phyloP scores from a whole-genome alignment of 1,140 invertebrate genomes.

The Drosophila lini region DNA sequence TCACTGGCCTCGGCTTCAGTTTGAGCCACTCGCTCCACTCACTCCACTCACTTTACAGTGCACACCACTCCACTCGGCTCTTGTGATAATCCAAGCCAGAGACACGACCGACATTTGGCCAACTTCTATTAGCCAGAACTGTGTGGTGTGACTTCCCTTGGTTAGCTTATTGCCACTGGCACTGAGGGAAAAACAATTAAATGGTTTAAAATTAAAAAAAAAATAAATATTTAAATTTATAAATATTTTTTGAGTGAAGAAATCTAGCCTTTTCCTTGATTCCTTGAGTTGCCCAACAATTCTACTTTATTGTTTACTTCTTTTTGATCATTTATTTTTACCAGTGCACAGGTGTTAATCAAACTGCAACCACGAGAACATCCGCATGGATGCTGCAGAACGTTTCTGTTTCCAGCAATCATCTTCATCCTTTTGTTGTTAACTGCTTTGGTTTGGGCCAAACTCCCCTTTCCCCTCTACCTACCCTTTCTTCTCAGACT shows the following conservation, averaged over 20 bases:
- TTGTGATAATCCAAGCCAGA: constrained; percentile 67
- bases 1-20: constrained; percentile 32
- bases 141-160: constrained; percentile 22
- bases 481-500: neutral
- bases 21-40: constrained; percentile 36
- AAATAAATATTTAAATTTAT: neutral
- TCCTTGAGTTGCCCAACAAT: too few species aligned
- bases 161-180: neutral
- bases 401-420: constrained; percentile 35
- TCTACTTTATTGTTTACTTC: too few species aligned
- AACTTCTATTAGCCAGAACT: constrained; percentile 60
- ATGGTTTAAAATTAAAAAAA: neutral
- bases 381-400: constrained; percentile 26
- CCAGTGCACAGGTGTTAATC: constrained; percentile 37
- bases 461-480: neutral
- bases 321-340: too few species aligned
- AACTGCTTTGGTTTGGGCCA: constrained; percentile 34
- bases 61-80: constrained; percentile 25
- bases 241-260: too few species aligned
- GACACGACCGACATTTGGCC: constrained; percentile 77
- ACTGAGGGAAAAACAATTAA: neutral
- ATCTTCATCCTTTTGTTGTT: constrained; percentile 49
- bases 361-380: constrained; percentile 52
- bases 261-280: too few species aligned
- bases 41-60: neutral